Conservation (phyloP, 2,888 invertebrate species). For the Torymus tubicola region DNA sequence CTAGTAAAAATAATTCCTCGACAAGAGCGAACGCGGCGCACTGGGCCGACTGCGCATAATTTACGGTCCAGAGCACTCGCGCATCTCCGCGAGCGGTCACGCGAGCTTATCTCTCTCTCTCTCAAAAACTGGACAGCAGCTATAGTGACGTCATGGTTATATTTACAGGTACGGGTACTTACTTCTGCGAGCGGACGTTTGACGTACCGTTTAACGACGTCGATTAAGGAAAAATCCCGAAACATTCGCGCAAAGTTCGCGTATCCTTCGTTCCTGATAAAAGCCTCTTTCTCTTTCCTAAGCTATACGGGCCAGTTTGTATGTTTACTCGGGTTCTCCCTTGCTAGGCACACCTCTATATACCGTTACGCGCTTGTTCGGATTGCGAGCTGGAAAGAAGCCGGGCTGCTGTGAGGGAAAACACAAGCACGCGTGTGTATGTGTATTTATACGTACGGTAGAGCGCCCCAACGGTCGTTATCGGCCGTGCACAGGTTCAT, state of each 20-base stretch:
- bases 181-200: neutral
- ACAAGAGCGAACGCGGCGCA: neutral
- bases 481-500: conserved; percentile 71
- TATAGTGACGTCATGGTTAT: neutral
- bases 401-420: neutral
- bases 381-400: conserved; percentile 4
- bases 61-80: neutral
- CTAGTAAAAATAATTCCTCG: conserved; percentile 9
- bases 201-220: conserved; percentile 12
- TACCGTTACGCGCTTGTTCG: conserved; percentile 31
- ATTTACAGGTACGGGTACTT: no score
- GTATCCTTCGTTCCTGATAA: no score
- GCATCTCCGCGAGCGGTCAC: neutral
- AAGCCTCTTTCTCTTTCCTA: no score
- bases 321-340: neutral
- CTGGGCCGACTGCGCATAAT: neutral
- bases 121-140: neutral
- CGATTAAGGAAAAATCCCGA: conserved; percentile 34
- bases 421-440: conserved; percentile 42
- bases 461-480: conserved; percentile 64
- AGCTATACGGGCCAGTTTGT: no score
- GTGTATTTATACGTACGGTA: neutral
- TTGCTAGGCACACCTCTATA: no score
- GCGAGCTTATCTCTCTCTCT: conserved; percentile 14
- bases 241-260: no score